Conservation (phyloP, 2,113 vertebrate species). For the Grammomys dolichurus region DNA sequence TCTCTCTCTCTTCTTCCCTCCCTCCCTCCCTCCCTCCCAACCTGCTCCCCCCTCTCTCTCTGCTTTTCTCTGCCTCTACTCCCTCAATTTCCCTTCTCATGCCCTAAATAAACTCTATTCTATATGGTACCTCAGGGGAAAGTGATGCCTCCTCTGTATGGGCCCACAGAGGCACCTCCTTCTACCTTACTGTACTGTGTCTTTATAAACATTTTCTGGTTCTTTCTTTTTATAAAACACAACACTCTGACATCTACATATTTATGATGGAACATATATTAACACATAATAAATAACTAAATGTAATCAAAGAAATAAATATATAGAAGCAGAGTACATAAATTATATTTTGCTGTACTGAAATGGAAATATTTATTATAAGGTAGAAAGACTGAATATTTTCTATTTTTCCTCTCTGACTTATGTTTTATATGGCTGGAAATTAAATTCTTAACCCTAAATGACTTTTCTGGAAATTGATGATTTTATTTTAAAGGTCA, state of each 20-base stretch:
- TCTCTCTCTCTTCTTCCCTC: no score
- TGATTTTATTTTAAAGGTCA: conserved; percentile 51
- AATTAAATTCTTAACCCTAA: conserved; percentile 56
- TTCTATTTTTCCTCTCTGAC: conserved; percentile 35
- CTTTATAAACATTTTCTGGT: no score
- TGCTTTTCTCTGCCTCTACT: no score
- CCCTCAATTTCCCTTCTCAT: no score
- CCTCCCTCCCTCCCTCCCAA: no score
- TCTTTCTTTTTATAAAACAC: no score
- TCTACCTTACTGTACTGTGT: no score
- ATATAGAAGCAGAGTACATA: conserved; percentile 12
- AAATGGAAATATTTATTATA: conserved; percentile 34
- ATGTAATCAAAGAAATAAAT: neutral
- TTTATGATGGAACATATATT: neutral
- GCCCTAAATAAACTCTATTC: no score
- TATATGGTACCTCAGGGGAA: no score
- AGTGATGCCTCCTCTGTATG: no score
- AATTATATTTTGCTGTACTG: neutral
- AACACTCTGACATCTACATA: neutral
- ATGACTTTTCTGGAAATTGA: conserved; percentile 51
- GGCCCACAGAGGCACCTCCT: no score
- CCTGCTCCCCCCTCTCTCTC: no score
- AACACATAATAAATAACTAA: neutral
- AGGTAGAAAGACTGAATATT: conserved; percentile 32
- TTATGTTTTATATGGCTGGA: conserved; percentile 33